Evolutionary conservation across 1,140 invertebrate genomes (phyloP).

Genomic region (Dendrolimus kikuchii): DNA sequence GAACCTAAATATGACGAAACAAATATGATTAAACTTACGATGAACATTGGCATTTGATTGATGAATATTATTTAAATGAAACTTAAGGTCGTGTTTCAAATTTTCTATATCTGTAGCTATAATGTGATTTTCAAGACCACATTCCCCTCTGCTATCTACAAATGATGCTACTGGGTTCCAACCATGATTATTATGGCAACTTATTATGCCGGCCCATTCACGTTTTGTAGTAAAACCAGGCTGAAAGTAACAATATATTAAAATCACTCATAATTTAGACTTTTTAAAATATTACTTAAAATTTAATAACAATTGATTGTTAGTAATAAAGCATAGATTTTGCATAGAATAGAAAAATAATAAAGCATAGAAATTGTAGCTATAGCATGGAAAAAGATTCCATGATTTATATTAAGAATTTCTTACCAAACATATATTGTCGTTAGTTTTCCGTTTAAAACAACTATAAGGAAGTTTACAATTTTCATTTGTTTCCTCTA

Average conservation of each 20-base stretch:
- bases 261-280: neutral
- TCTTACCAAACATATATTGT: conserved; percentile 56
- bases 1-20: no score
- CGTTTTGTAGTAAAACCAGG: conserved; percentile 12
- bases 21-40: no score
- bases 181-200: conserved; percentile 72
- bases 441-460: conserved; percentile 49
- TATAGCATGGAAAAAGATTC: no score
- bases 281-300: neutral
- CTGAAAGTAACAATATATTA: conserved; percentile 12
- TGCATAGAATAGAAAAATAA: no score
- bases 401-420: neutral
- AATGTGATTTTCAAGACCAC: conserved; percentile 59
- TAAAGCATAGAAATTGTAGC: no score
- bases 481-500: conserved; percentile 59
- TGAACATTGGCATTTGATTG: no score
- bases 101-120: conserved; percentile 68
- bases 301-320: no score
- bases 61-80: conserved; percentile 49
- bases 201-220: conserved; percentile 74
- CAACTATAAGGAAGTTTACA: conserved; percentile 72
- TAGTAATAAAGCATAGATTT: no score
- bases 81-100: conserved; percentile 59
- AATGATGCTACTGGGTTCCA: conserved; percentile 78
- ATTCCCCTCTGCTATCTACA: conserved; percentile 64